Percentiles rank a stretch among this genome's conserved stretches.
These are phyloP conservation scores for Drosophila ogumai DNA, from an alignment of 1,140 invertebrate species.

Conservation along the genomic window DNA sequence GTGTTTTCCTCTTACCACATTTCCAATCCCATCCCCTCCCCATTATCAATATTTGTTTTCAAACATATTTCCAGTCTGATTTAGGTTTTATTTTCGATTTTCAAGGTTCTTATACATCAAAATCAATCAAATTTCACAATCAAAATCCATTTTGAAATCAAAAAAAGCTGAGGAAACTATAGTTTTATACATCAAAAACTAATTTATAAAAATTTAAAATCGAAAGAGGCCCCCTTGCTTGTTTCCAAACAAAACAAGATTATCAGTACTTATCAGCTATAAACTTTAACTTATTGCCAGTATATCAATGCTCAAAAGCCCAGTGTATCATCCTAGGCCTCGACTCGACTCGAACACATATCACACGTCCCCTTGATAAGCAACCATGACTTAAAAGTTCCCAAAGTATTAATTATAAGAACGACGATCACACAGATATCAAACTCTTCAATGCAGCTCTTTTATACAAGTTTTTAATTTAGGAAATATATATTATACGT, in stretches of 20 bases:
- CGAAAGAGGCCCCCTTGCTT: neutral
- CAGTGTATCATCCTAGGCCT: constrained; percentile 67
- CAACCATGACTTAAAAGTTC: constrained; percentile 64
- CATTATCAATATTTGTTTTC: neutral
- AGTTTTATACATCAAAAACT: constrained; percentile 1
- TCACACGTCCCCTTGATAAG: constrained; percentile 61
- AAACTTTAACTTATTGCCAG: constrained; percentile 14
- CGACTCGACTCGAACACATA: constrained; percentile 65
- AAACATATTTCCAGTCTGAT: neutral
- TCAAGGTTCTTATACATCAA: neutral
- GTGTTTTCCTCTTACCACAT: neutral
- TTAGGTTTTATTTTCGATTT: neutral
- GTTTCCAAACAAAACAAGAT: constrained; percentile 3
- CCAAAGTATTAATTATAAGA: constrained; percentile 78
- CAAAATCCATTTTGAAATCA: constrained; percentile 13
- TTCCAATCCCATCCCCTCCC: neutral
- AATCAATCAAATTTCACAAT: constrained; percentile 22
- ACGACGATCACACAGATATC: constrained; percentile 36
- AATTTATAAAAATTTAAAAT: neutral
- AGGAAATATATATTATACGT: constrained; percentile 36
- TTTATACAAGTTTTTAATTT: constrained; percentile 54
- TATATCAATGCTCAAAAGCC: constrained; percentile 60
- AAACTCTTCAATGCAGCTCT: constrained; percentile 55
- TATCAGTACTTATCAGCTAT: constrained; percentile 28
- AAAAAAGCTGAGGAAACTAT: neutral